Base-by-base conservation (phyloP, 2,113 vertebrate genomes). In the Mus pahari region DNA sequence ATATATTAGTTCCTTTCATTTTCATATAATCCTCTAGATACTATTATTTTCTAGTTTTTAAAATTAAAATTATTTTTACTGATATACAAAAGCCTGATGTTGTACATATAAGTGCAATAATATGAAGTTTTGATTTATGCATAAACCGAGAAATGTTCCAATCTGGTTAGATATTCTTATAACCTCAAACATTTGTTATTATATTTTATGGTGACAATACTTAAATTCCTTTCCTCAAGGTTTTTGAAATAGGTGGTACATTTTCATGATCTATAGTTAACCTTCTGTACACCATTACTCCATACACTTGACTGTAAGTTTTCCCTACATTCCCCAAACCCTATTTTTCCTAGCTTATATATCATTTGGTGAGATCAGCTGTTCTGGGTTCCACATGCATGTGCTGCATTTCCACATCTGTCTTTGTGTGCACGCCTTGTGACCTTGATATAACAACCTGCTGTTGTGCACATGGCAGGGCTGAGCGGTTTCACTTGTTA, bases 311-410 rank as follows among this genome's bases (percentile, higher is more conserved):
- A 42, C 8, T 89, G 13, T 19, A 42, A 74, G 12, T 58, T 53
- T 74, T 39, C 24, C 70, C 8, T 16, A 5, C 1, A 4, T 11
- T 33, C 50, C 17, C 5, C 7, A 1, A 1, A 14, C 28, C 5
- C 14, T 16, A 19, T 28, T 89, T 8, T 73, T 26, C 16, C 48
- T 36, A 8, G 6, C 0, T 13, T 71, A 8, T 26, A 17, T 55
- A 36, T 55, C 7, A n/a, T 24, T 42, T 14, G 42, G 48, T 89
- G 68, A 89, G 31, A 24, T 14, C 45, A 86, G 55, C 48, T 71
- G 11, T 7, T 88, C 53, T 31, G n/a, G 14, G 14, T 39, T 73
- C 20, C 7, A 28, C 14, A 7, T 10, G 19, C 48, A 10, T 39
- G 48, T 71, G 45, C 3, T 39, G 13, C 24, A 8, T 12, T 55